These are phyloP conservation scores for Metellina segmentata DNA, from an alignment of 2,888 invertebrate genomes.

Conservation along the genomic window DNA sequence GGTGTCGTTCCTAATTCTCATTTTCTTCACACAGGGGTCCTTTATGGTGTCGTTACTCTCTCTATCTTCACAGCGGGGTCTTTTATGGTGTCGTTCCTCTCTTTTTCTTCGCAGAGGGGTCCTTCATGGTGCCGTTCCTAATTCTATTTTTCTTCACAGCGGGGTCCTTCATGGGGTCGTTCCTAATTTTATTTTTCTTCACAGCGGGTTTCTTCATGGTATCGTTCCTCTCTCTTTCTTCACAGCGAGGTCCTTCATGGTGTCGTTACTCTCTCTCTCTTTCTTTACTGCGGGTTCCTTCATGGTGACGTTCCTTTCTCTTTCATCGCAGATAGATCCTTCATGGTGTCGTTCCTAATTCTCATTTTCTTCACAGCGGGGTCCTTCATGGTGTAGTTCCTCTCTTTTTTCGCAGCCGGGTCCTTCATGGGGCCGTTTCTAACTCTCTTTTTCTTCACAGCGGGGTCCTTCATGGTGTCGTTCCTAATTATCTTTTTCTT, in stretches of 20 bases:
- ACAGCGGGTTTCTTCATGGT: conserved; percentile 87
- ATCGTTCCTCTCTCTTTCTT: conserved; percentile 87
- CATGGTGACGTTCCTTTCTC: conserved; percentile 87
- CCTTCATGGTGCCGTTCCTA: conserved; percentile 87
- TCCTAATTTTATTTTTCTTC: conserved; percentile 84
- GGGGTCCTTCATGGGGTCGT: conserved; percentile 87
- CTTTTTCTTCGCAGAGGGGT: conserved; percentile 85
- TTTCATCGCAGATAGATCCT: conserved; percentile 86
- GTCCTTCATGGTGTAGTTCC: no score
- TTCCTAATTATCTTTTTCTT: no score
- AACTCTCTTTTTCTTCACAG: conserved; percentile 94
- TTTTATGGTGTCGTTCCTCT: conserved; percentile 87
- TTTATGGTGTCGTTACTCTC: conserved; percentile 87
- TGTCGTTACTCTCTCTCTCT: conserved; percentile 90
- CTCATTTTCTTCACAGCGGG: conserved; percentile 95
- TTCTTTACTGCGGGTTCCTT: conserved; percentile 87
- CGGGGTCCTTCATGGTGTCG: no score
- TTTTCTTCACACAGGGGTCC: conserved; percentile 86
- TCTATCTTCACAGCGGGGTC: conserved; percentile 87
- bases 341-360: conserved; percentile 87
- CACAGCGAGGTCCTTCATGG: conserved; percentile 87
- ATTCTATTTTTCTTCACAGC: conserved; percentile 85
- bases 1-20: conserved; percentile 89
- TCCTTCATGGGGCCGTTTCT: conserved; percentile 88
- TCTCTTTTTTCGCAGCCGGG: conserved; percentile 85